phyloP scores from a whole-genome alignment of 2,797 vertebrate species.

The Gymnothorax reevesii region DNA sequence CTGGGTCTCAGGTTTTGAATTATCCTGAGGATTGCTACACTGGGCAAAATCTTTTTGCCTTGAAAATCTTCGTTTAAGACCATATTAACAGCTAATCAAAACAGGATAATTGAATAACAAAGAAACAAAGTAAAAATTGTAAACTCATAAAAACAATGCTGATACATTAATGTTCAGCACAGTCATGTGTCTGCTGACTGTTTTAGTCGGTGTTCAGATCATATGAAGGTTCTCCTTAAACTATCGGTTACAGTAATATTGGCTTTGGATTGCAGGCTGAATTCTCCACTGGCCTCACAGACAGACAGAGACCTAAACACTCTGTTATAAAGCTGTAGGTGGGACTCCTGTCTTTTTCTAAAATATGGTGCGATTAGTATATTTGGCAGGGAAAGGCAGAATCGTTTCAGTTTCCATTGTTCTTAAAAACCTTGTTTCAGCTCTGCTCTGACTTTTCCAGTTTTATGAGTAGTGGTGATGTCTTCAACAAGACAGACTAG shows the following conservation, averaged over 20 bases:
- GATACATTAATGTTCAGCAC: not conserved
- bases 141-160: not conserved
- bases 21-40: not conserved
- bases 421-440: not conserved
- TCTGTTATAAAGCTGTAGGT: not conserved
- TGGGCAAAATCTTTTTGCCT: not conserved
- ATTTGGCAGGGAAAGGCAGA: not conserved
- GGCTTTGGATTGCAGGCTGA: not conserved
- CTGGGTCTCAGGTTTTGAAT: not conserved
- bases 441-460: not conserved
- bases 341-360: not conserved
- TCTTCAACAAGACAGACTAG: not conserved
- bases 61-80: not conserved
- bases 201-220: not conserved
- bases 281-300: not conserved
- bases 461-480: not conserved
- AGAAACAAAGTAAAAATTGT: not conserved
- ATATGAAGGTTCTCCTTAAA: not conserved
- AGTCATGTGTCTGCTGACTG: not conserved
- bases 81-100: not conserved
- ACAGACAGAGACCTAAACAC: not conserved
- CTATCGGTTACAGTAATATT: not conserved
- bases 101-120: not conserved
- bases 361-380: not conserved
- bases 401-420: not conserved